Evolutionary conservation across 2,113 vertebrate species (phyloP).

Genomic region (Prunella fulvescens): DNA sequence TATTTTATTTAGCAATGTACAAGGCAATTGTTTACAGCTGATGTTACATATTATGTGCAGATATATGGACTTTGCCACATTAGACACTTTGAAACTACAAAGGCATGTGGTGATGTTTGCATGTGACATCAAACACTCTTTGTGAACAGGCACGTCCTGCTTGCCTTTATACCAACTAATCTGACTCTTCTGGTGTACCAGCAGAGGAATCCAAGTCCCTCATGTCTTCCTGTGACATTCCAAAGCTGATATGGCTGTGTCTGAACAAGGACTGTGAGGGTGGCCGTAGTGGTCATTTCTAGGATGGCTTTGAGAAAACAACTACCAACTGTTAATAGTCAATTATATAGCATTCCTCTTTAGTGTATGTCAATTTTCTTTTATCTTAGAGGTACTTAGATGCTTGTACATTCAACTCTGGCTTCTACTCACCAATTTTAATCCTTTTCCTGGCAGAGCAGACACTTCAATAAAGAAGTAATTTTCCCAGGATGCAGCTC

Average conservation of each 20-base stretch:
- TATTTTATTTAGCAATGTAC: not conserved
- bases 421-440: not conserved
- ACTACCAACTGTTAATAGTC: not conserved
- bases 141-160: not conserved
- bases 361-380: not conserved
- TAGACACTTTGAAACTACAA: not conserved
- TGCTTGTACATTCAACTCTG: not conserved
- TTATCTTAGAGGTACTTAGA: not conserved
- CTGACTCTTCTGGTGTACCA: not conserved
- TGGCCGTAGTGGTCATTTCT: accelerated
- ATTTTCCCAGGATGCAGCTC: not conserved
- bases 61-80: not conserved
- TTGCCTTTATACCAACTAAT: not conserved
- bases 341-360: not conserved
- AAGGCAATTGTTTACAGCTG: not conserved
- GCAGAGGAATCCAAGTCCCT: not conserved
- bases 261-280: not conserved
- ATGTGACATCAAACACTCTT: not conserved
- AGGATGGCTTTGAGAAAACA: not conserved
- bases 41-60: accelerated
- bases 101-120: not conserved
- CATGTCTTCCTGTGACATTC: not conserved
- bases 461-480: not conserved
- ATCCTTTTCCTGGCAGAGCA: not conserved
- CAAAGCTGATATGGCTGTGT: not conserved